Percentiles rank a stretch among this genome's conserved stretches.
These are phyloP conservation scores for Mungos mungo DNA, from an alignment of 2,113 vertebrate species.

Conservation along the genomic window DNA sequence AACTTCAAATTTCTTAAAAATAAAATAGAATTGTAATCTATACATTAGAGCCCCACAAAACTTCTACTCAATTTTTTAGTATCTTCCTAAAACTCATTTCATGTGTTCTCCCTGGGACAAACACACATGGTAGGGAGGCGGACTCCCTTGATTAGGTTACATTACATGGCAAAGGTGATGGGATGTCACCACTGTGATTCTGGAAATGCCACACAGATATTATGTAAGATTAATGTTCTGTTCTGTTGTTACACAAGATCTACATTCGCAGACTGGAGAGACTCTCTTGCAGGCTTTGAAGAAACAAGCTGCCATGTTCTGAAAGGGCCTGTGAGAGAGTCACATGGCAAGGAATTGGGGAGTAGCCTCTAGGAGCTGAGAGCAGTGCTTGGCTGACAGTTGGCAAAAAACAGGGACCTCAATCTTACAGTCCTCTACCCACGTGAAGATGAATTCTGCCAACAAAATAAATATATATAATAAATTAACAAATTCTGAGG, in stretches of 20 bases:
- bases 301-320: neutral
- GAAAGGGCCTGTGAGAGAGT: neutral
- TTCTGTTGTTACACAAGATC: neutral
- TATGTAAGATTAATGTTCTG: neutral
- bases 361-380: neutral
- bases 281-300: neutral
- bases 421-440: neutral
- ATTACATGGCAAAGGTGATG: neutral
- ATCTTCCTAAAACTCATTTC: neutral
- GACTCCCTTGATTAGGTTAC: neutral
- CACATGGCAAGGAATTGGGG: neutral
- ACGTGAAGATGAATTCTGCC: neutral
- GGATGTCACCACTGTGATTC: neutral
- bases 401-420: neutral
- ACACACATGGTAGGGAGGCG: neutral
- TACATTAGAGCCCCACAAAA: neutral
- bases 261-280: neutral
- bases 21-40: neutral
- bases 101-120: neutral
- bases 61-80: neutral
- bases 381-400: neutral
- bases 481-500: neutral
- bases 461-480: neutral
- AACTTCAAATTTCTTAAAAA: neutral
- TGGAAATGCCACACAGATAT: neutral